A percentile compares a stretch with the other conserved stretches of the same genome.
Conservation (phyloP, 1,140 invertebrate genomes). For the Lucilia sericata region DNA sequence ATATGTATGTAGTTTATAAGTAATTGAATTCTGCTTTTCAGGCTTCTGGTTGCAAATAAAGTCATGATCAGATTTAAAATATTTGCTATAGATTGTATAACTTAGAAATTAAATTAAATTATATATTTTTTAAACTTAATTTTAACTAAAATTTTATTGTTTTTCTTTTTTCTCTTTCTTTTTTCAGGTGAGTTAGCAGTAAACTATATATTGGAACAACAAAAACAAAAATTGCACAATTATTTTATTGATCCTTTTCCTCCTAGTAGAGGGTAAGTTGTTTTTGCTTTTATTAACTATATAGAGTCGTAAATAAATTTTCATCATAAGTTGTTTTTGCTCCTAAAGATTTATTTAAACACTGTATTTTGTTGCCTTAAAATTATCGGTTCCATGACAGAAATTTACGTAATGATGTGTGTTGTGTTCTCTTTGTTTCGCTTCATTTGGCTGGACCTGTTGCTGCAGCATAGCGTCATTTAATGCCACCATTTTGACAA, state of each 20-base stretch:
- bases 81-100: neutral
- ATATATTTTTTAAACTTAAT: too few species aligned
- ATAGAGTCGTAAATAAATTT: too few species aligned
- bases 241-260: neutral
- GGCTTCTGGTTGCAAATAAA: too few species aligned
- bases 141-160: neutral
- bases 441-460: neutral
- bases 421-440: slow-evolving; percentile 14
- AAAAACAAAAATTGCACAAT: slow-evolving; percentile 4
- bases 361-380: slow-evolving; percentile 16
- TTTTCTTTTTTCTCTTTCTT: neutral
- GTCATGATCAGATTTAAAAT: neutral
- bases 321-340: too few species aligned
- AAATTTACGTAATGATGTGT: slow-evolving; percentile 38
- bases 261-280: neutral
- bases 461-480: neutral
- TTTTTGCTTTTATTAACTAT: neutral
- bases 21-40: too few species aligned
- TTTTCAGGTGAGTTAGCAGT: neutral
- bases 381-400: slow-evolving; percentile 41
- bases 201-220: neutral
- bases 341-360: neutral
- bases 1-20: too few species aligned
- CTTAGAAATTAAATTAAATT: too few species aligned
- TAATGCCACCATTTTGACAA: slow-evolving; percentile 41